phyloP scores from a whole-genome alignment of 2,113 vertebrate species.

The Pionites leucogaster region DNA sequence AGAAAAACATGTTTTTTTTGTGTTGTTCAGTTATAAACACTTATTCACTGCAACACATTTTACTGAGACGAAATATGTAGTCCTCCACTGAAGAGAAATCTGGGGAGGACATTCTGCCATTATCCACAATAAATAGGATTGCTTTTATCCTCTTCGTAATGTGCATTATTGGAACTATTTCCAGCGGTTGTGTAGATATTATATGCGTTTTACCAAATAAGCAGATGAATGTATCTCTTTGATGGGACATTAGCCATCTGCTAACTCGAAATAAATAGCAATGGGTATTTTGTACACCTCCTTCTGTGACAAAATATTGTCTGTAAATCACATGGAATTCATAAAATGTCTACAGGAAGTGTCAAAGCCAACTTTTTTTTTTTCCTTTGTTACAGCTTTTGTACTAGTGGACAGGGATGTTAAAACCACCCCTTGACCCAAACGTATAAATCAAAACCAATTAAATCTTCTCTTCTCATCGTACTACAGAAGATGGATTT shows the following conservation, averaged over 20 bases:
- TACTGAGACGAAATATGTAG: neutral
- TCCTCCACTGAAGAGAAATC: neutral
- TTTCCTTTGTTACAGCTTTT: neutral
- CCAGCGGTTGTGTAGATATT: neutral
- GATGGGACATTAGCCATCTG: neutral
- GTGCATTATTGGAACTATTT: neutral
- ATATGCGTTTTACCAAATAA: neutral
- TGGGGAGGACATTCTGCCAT: neutral
- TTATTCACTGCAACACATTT: neutral
- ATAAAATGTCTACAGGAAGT: too few relatives aligned
- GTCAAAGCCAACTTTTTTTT: neutral
- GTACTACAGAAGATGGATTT: neutral
- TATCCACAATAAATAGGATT: neutral
- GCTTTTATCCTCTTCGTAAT: neutral
- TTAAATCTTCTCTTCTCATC: neutral
- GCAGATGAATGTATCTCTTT: neutral
- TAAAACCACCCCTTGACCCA: neutral
- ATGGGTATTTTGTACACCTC: neutral
- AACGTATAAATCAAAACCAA: neutral
- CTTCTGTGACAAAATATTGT: neutral
- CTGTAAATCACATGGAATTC: neutral
- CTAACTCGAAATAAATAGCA: neutral
- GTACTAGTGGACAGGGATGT: neutral
- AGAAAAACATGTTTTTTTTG: neutral
- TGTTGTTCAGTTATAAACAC: neutral